Evolutionary conservation across 2,797 vertebrate genomes (phyloP).

Genomic region (Acanthiza pusilla): DNA sequence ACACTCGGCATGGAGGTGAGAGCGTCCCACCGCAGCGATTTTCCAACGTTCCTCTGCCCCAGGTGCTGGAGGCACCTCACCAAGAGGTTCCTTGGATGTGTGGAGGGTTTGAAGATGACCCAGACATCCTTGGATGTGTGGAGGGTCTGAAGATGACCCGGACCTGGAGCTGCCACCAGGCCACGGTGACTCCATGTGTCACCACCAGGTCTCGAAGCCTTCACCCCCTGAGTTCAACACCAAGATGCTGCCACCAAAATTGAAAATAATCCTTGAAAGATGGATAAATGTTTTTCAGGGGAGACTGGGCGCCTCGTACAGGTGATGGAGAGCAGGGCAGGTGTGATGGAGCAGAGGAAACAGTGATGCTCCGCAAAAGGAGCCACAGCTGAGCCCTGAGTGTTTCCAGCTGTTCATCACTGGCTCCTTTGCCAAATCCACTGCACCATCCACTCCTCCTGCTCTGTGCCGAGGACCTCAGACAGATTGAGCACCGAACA

Average conservation of each 20-base stretch:
- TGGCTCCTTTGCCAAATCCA: not conserved
- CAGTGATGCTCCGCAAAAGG: not conserved
- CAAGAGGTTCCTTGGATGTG: too few relatives aligned
- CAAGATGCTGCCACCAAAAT: not conserved
- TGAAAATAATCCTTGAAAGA: not conserved
- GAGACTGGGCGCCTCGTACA: fast-evolving
- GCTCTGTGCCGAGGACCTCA: not conserved
- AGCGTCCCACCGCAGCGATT: not conserved
- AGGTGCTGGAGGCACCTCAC: not conserved
- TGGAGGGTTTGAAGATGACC: not conserved
- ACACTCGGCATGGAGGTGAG: not conserved
- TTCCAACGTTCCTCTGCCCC: not conserved
- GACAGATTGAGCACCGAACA: not conserved
- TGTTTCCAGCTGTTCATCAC: not conserved
- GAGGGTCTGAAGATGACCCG: not conserved
- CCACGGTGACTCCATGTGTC: fast-evolving
- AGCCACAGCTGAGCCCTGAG: not conserved
- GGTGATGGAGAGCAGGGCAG: not conserved
- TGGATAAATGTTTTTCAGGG: not conserved
- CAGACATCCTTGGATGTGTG: not conserved
- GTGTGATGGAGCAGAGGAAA: not conserved
- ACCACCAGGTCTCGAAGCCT: not conserved
- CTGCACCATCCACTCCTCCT: not conserved
- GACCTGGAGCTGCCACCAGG: not conserved
- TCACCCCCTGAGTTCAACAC: fast-evolving